Base-by-base conservation (phyloP, 2,797 vertebrate species). In the Oophaga sylvatica region DNA sequence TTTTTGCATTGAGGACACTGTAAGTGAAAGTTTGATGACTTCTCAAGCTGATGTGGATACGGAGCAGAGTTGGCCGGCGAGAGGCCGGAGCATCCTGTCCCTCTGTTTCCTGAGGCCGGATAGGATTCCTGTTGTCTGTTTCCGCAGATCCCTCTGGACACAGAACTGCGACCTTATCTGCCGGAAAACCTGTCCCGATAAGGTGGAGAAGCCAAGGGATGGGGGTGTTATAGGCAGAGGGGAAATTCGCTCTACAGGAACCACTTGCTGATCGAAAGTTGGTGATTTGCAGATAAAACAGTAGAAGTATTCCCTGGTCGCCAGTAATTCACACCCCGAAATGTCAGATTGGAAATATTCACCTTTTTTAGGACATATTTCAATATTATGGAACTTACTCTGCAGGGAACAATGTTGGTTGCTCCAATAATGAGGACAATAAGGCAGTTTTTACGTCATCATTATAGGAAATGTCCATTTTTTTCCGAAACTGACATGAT, bases 101-200 rank as follows among this genome's bases (percentile, higher is more conserved):
- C 83, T 31, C 60, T 79, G 80, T 19, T 89, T 89, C 88, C 88
- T 83, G 88, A 63, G 60, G 62, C 83, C 87, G 87, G 87, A 89
- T 82, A 86, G 56, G 70, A 83, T 71, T 84, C 87, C 87, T 85
- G 67, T 60, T 63, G 75, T 59, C 60, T 89, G 88, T 76, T 89
- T 89, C 88, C 88, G 80, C 84, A 83, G 88, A 89, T 83, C 56
- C 84, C 87, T 26, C 83, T 56, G 88, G 73, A 82, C 73, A 29
- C 45, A 67, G 56, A 19, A 65, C 84, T 17, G 53, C 53, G 84
- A 79, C 84, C 73, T 82, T 86, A 89, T 89, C 88, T 86, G 63
- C 84, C 81, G 88, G 88, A 86, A 89, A 86, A 63, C 80, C 84
- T 86, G 48, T 63, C 53, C 59, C 57, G 88, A 89, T 89, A 86